phyloP scores from a whole-genome alignment of 2,797 vertebrate genomes.

The Aphelocoma californica region DNA sequence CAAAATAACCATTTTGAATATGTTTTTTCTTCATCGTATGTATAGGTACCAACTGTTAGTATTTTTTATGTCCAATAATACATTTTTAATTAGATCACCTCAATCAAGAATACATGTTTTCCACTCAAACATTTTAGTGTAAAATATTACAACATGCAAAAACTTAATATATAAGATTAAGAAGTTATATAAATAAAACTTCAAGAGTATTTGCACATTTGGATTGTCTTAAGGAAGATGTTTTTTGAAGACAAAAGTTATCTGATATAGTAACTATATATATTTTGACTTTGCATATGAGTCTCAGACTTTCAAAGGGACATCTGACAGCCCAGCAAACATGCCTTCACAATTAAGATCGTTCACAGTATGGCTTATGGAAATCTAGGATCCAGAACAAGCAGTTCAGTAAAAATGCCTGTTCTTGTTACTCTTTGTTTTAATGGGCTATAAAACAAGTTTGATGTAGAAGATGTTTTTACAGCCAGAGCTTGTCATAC shows the following conservation, averaged over 20 bases:
- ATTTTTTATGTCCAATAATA: background rate
- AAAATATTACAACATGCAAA: background rate
- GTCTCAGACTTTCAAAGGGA: background rate
- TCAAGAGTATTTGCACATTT: background rate
- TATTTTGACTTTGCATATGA: background rate
- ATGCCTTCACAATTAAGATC: background rate
- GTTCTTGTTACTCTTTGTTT: background rate
- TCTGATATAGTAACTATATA: background rate
- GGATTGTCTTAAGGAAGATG: background rate
- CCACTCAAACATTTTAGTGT: background rate
- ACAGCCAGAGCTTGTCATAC: background rate
- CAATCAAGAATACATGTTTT: background rate
- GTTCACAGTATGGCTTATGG: background rate
- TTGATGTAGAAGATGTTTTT: slow-evolving; percentile 4
- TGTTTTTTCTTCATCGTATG: background rate
- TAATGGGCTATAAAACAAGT: slow-evolving; percentile 20
- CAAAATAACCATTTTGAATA: background rate
- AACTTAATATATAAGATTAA: background rate
- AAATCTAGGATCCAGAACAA: background rate
- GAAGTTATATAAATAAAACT: background rate
- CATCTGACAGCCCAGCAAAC: background rate
- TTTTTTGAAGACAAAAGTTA: background rate
- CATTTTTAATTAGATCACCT: background rate
- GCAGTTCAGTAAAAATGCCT: background rate
- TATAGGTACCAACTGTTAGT: background rate